Conservation (phyloP, 1,140 invertebrate genomes). For the Drosophila ohnishii region DNA sequence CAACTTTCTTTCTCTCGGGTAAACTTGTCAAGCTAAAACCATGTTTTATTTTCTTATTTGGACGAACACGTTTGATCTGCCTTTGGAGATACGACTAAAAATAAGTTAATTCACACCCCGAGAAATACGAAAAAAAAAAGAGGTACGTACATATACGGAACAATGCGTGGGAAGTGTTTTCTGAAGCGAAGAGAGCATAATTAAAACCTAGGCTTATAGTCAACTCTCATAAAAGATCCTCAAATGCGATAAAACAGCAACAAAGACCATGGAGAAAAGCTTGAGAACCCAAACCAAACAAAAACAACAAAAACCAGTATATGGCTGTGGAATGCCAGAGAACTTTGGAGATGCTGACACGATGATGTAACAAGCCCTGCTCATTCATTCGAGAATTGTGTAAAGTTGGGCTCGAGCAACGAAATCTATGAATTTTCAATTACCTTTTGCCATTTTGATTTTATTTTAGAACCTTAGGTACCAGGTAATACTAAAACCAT, state of each 20-base stretch:
- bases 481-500: not conserved
- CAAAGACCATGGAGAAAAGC: conserved; percentile 15
- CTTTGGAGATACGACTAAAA: conserved; percentile 19
- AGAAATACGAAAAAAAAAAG: not conserved
- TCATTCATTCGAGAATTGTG: conserved; percentile 9
- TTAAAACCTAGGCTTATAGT: conserved; percentile 57
- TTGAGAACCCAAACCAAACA: conserved; percentile 7
- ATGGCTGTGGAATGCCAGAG: conserved; percentile 16
- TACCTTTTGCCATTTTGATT: not conserved
- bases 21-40: conserved; percentile 33
- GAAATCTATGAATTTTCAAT: not conserved
- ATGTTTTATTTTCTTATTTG: conserved; percentile 27
- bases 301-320: conserved; percentile 36
- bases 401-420: not conserved
- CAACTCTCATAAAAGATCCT: conserved; percentile 46
- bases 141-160: conserved; percentile 9
- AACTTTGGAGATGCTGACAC: conserved; percentile 27
- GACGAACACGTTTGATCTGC: conserved; percentile 25
- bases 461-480: not conserved
- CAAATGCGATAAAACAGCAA: conserved; percentile 31
- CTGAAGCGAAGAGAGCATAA: conserved; percentile 52
- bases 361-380: conserved; percentile 35
- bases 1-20: conserved; percentile 36
- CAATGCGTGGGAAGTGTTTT: conserved; percentile 72
- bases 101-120: conserved; percentile 33